These are phyloP conservation scores for Marcusenius ussheri DNA, from an alignment of 2,113 vertebrate genomes.

Conservation along the genomic window DNA sequence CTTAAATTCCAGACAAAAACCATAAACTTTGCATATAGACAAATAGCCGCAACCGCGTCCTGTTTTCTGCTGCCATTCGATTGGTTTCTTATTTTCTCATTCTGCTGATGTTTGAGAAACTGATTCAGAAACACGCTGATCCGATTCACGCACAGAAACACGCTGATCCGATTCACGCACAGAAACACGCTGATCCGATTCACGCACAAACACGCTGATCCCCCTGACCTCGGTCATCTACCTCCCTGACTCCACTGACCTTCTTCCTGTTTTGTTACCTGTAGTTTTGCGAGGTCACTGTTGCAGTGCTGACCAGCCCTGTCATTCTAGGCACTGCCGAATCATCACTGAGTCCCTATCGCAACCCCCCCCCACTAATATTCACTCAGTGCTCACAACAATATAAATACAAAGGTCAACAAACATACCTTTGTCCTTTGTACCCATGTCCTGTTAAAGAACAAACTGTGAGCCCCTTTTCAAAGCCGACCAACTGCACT, in stretches of 20 bases:
- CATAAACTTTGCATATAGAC: neutral
- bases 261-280: neutral
- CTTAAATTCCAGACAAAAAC: neutral
- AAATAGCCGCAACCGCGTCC: neutral
- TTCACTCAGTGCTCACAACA: neutral
- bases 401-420: neutral
- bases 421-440: neutral
- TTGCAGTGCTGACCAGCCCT: neutral
- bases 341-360: neutral
- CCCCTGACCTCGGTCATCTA: neutral
- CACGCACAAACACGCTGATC: neutral
- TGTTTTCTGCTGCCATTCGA: neutral
- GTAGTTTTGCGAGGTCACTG: neutral
- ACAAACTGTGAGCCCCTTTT: neutral
- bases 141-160: neutral
- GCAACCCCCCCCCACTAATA: neutral
- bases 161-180: too few species aligned
- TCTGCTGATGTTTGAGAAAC: neutral
- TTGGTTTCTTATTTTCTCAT: neutral
- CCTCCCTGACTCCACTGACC: neutral
- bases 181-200: neutral
- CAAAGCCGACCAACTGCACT: neutral
- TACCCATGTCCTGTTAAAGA: neutral
- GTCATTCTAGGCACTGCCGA: neutral
- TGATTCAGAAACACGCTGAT: too few species aligned